A percentile compares a stretch with the other conserved stretches of the same genome.
Evolutionary conservation across 2,888 invertebrate genomes (phyloP).

Genomic region (Callyntrura guangdongensis): DNA sequence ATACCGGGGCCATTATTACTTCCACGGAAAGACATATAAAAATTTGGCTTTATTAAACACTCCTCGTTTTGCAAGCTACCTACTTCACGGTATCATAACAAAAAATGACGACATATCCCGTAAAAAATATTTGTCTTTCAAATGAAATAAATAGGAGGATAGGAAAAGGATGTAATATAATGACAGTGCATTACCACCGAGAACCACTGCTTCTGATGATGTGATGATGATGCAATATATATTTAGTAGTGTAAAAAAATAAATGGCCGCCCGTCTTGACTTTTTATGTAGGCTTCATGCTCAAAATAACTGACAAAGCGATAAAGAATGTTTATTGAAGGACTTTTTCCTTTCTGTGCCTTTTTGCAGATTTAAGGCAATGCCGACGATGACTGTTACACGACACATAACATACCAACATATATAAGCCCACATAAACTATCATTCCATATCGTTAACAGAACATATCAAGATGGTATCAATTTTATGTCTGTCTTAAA

Average conservation of each 20-base stretch:
- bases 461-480: too few relatives aligned
- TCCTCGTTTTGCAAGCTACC: conserved; percentile 8
- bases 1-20: not conserved
- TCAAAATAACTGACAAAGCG: not conserved
- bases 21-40: conserved; percentile 13
- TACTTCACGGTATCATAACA: conserved; percentile 38
- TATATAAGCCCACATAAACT: too few relatives aligned
- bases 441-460: too few relatives aligned
- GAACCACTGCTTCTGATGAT: not conserved
- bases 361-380: conserved; percentile 5
- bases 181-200: not conserved
- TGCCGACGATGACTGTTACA: not conserved
- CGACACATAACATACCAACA: conserved; percentile 5
- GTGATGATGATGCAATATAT: conserved; percentile 38
- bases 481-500: too few relatives aligned
- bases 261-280: conserved; percentile 47
- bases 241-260: conserved; percentile 1
- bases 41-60: conserved; percentile 5
- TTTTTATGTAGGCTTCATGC: conserved; percentile 17
- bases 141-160: conserved; percentile 13
- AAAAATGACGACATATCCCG: conserved; percentile 49
- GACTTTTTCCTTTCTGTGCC: conserved; percentile 2
- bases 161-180: conserved; percentile 18
- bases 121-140: conserved; percentile 13
- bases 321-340: conserved; percentile 6